Conservation (phyloP, 2,888 invertebrate species). For the Caenorhabditis sp. region DNA sequence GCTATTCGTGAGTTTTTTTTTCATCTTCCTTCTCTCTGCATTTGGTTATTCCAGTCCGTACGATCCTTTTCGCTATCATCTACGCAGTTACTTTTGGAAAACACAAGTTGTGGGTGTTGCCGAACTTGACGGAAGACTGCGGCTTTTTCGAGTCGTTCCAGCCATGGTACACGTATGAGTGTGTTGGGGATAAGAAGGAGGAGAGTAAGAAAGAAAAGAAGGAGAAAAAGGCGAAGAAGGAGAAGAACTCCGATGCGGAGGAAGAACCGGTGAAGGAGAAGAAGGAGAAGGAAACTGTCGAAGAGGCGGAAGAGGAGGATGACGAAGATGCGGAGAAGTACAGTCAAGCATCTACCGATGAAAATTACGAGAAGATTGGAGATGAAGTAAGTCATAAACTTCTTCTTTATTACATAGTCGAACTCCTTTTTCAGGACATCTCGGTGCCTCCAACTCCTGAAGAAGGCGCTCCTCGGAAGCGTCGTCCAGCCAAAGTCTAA, state of each 20-base stretch:
- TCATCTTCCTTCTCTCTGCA: background rate
- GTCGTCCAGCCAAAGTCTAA: constrained; percentile 57
- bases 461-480: constrained; percentile 44
- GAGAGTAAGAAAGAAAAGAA: constrained; percentile 65
- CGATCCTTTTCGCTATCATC: constrained; percentile 93
- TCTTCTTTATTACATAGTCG: too few relatives aligned
- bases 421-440: constrained; percentile 31
- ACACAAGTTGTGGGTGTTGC: constrained; percentile 97
- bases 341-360: constrained; percentile 59
- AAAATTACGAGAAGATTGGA: constrained; percentile 62
- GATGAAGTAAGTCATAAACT: constrained; percentile 49
- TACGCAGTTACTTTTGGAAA: constrained; percentile 93
- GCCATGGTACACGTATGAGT: constrained; percentile 89
- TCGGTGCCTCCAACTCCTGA: constrained; percentile 54
- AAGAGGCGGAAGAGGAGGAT: constrained; percentile 13
- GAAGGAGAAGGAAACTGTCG: constrained; percentile 64
- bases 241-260: constrained; percentile 29
- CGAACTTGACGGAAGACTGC: constrained; percentile 98
- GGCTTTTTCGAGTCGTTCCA: constrained; percentile 99
- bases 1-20: constrained; percentile 87
- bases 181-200: constrained; percentile 53
- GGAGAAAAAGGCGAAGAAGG: constrained; percentile 65
- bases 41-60: constrained; percentile 86
- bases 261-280: constrained; percentile 6
- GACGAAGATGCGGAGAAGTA: constrained; percentile 63